Percentiles rank a stretch among this genome's conserved stretches.
Evolutionary conservation across 2,888 invertebrate species (phyloP).

Genomic region (Thysanoteuthis rhombus): DNA sequence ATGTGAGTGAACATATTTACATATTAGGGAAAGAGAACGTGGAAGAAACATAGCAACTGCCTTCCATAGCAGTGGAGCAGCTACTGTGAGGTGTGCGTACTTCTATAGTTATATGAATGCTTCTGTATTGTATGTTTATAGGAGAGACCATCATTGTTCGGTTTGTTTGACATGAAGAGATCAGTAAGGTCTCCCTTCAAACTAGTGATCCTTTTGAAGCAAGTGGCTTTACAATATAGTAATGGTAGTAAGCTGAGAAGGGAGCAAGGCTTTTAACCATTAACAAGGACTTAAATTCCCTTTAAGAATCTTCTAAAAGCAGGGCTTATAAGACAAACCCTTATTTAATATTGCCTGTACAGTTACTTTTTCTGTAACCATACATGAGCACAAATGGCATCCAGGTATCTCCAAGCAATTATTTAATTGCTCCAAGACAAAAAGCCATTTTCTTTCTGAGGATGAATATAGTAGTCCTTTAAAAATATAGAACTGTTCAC

Average conservation of each 20-base stretch:
- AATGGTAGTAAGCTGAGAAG: neutral
- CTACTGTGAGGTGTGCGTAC: neutral
- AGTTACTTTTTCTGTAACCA: neutral
- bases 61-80: neutral
- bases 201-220: slow-evolving; percentile 12
- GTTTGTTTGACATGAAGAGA: neutral
- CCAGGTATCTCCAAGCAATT: neutral
- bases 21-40: neutral
- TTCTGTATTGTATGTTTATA: neutral
- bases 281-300: neutral
- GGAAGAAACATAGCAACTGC: neutral
- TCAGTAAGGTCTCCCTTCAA: neutral
- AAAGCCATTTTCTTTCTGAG: neutral
- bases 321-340: neutral
- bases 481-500: neutral
- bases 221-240: neutral
- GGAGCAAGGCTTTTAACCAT: neutral
- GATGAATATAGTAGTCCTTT: neutral
- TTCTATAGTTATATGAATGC: neutral
- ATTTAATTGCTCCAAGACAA: neutral
- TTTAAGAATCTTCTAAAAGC: neutral
- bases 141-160: neutral
- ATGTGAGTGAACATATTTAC: no score
- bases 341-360: neutral
- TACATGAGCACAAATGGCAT: neutral